Base-by-base conservation (phyloP, 2,113 vertebrate species). In the Canis aureus region DNA sequence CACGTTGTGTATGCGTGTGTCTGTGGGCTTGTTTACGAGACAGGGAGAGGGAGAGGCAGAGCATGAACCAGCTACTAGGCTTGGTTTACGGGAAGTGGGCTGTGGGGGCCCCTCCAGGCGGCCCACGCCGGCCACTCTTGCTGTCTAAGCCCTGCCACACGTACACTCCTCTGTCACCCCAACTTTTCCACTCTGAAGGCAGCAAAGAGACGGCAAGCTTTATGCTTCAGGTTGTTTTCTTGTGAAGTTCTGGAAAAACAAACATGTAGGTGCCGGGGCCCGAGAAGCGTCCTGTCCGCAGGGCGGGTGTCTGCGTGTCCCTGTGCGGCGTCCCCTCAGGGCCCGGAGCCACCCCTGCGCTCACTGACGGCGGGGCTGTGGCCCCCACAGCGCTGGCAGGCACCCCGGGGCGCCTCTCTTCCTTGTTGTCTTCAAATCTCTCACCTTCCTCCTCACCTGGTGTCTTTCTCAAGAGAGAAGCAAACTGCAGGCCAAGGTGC, bases 271-370 rank as follows among this genome's bases (percentile, higher is more conserved):
- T 13, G 3, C 81, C 0, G 8, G 55, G 49, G 35, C 29, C 38
- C 17, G 0, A 0, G 0, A 5, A 2, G 1, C 2, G 0, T 4
- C 60, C 35, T 38, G 64, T 35, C 43, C 8, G 1, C 16, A 6
- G 43, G 5, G 53, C 0, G 16, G 81, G 60, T 1, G 38, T 20
- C 59, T 17, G 69, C 59, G 0, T 0, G 49, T 49, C 64, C 67
- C 78, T 1, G 7, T 3, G 32, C 3, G 11, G 74, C 15, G 1
- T 43, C 88, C 35, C 53, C 60, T 55, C 73, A 1, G 83, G 20
- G 29, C 69, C 62, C n/a, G 1, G 9, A 62, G 51, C 78, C 9
- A 8, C 35, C 74, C 81, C 9, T 1, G 19, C 2, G 25, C 84
- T 6, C 49, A 9, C 57, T 7, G 90, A 9, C 1, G 51, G 78